A percentile compares a stretch with the other conserved stretches of the same genome.
Conservation (phyloP, 2,797 vertebrate genomes). For the Hippopotamyrus pictus region DNA sequence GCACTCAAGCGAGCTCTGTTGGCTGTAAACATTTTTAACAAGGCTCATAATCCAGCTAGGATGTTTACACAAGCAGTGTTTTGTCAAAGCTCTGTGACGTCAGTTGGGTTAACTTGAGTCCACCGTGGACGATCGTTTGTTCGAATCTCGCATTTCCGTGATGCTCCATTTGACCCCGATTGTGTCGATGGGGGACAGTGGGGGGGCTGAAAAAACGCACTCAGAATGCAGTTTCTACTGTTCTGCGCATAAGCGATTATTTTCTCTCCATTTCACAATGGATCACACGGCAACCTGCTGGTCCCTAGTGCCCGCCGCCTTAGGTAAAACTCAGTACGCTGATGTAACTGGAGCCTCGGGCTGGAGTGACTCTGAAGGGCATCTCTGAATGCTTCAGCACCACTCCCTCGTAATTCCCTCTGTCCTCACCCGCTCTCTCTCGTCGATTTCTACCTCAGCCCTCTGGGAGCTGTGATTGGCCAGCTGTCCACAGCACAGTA, state of each 20-base stretch:
- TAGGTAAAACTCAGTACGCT: not conserved
- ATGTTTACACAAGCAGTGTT: not conserved
- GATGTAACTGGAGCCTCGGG: not conserved
- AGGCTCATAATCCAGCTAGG: not conserved
- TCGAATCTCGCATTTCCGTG: not conserved
- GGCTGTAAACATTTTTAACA: constrained; percentile 6
- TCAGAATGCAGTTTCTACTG: not conserved
- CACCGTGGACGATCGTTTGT: not conserved
- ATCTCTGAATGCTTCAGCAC: not conserved
- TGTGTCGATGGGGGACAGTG: not conserved
- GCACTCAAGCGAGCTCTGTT: not conserved
- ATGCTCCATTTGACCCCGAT: not conserved
- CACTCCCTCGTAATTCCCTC: not conserved
- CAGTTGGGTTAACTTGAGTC: not conserved
- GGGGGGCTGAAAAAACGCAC: not conserved
- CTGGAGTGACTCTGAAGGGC: not conserved
- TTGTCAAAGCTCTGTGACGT: not conserved
- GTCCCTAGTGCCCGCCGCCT: not conserved
- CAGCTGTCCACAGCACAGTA: not conserved
- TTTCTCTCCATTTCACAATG: constrained; percentile 7
- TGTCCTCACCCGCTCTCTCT: not conserved
- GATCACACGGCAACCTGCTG: not conserved
- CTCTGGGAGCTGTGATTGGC: not conserved
- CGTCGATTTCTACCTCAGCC: not conserved
- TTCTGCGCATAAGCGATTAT: not conserved